Conservation (phyloP, 2,888 invertebrate species). For the Eristalinus aeneus region DNA sequence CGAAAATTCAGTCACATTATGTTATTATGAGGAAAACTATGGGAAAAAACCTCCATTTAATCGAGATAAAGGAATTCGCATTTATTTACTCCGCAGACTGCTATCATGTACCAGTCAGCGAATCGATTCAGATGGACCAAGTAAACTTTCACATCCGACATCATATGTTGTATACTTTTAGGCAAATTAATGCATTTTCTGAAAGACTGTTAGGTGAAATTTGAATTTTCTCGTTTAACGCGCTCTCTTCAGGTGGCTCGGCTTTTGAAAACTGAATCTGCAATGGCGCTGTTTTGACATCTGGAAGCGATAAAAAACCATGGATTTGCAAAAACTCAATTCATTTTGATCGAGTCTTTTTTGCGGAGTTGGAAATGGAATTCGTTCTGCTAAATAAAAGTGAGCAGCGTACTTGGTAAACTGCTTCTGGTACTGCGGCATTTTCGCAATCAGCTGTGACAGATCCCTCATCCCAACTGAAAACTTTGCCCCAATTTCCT, state of each 20-base stretch:
- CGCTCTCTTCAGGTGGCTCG: no score
- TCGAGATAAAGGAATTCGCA: no score
- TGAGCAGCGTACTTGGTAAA: slow-evolving; percentile 99
- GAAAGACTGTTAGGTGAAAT: neutral
- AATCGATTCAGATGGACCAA: neutral
- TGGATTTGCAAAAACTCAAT: no score
- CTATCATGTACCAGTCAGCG: neutral
- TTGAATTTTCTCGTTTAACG: neutral
- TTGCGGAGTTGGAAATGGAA: no score
- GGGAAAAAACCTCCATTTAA: no score
- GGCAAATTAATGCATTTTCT: neutral
- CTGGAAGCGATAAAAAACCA: no score
- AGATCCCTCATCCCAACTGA: slow-evolving; percentile 99
- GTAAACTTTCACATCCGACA: neutral
- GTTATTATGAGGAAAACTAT: no score
- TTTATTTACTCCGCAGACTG: neutral
- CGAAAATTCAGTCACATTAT: no score
- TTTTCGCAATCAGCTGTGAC: slow-evolving; percentile 99
- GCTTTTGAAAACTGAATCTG: no score
- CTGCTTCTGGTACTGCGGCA: slow-evolving; percentile 99
- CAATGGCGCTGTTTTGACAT: no score
- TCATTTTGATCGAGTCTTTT: no score
- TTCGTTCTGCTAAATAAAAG: slow-evolving; percentile 98
- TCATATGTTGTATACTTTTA: neutral
- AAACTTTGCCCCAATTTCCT: no score